A percentile compares a stretch with the other conserved stretches of the same genome.
Evolutionary conservation across 2,888 invertebrate genomes (phyloP).

Genomic region (Eudasyphora cyanicolor): DNA sequence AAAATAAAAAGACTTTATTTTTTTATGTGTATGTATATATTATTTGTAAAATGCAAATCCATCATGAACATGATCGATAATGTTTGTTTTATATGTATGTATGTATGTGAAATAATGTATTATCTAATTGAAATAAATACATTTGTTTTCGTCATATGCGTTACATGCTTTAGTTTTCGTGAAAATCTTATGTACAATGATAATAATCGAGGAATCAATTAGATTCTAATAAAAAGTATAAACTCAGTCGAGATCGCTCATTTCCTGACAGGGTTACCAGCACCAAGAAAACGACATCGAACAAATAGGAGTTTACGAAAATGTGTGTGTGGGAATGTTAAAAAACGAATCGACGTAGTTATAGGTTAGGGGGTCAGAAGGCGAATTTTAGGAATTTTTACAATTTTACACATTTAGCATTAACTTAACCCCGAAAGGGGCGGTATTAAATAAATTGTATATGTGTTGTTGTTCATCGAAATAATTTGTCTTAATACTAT

Average conservation of each 20-base stretch:
- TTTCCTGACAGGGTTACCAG: slow-evolving; percentile 61
- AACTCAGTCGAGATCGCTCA: slow-evolving; percentile 52
- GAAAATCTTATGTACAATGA: slow-evolving; percentile 50
- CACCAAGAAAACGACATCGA: slow-evolving; percentile 59
- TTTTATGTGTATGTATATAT: slow-evolving; percentile 50
- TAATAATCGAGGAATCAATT: slow-evolving; percentile 23
- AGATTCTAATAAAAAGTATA: slow-evolving; percentile 16
- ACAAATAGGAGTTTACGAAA: not conserved
- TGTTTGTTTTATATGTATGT: slow-evolving; percentile 25
- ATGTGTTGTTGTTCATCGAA: slow-evolving; percentile 18
- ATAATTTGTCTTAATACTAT: slow-evolving; percentile 60
- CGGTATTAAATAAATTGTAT: slow-evolving; percentile 45
- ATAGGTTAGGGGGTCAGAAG: not conserved
- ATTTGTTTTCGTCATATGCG: slow-evolving; percentile 52
- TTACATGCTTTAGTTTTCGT: slow-evolving; percentile 31
- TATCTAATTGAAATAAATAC: slow-evolving; percentile 51
- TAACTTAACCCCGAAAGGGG: slow-evolving; percentile 14
- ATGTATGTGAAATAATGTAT: slow-evolving; percentile 42
- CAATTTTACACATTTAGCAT: slow-evolving; percentile 55
- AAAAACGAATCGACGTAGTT: slow-evolving; percentile 29
- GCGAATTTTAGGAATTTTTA: slow-evolving; percentile 47
- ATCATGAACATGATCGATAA: slow-evolving; percentile 36
- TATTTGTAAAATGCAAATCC: slow-evolving; percentile 56
- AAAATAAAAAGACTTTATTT: slow-evolving; percentile 9
- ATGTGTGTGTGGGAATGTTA: slow-evolving; percentile 41